phyloP scores from a whole-genome alignment of 2,113 vertebrate species.

The Sterna hirundo region DNA sequence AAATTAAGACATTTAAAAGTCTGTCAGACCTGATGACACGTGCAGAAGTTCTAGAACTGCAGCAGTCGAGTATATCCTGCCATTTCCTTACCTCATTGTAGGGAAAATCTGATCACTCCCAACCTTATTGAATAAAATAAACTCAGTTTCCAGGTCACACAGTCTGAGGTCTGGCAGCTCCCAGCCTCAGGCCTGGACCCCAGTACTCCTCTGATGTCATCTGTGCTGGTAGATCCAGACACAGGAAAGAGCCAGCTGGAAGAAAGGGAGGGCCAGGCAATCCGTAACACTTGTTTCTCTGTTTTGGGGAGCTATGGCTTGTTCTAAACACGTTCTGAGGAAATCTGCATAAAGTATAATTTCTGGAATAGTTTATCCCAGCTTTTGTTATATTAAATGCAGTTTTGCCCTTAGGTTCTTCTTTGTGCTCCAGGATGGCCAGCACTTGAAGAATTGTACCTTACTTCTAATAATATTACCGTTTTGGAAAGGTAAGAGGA shows the following conservation, averaged over 20 bases:
- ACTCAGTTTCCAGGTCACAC: neutral
- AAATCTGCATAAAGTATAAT: neutral
- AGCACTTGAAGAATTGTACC: conserved; percentile 82
- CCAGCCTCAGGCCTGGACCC: neutral
- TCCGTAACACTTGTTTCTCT: neutral
- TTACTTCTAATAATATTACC: conserved; percentile 79
- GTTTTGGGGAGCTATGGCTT: neutral
- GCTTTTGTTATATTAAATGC: conserved; percentile 17
- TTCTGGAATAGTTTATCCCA: neutral
- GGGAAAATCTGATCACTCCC: neutral
- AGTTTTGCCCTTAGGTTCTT: conserved; percentile 80
- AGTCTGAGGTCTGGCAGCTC: neutral
- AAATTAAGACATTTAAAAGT: neutral
- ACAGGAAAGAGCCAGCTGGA: neutral
- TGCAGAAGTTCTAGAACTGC: neutral
- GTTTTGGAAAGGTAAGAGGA: conserved; percentile 80
- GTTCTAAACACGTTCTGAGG: neutral
- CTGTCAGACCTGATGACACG: neutral
- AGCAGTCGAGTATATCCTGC: neutral
- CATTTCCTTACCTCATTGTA: neutral
- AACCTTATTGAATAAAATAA: neutral
- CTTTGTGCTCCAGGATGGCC: conserved; percentile 86
- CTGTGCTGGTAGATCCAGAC: neutral
- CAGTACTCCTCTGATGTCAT: neutral
- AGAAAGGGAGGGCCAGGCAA: neutral